Evolutionary conservation across 2,113 vertebrate genomes (phyloP).

Genomic region (Sphyrna mokarran): DNA sequence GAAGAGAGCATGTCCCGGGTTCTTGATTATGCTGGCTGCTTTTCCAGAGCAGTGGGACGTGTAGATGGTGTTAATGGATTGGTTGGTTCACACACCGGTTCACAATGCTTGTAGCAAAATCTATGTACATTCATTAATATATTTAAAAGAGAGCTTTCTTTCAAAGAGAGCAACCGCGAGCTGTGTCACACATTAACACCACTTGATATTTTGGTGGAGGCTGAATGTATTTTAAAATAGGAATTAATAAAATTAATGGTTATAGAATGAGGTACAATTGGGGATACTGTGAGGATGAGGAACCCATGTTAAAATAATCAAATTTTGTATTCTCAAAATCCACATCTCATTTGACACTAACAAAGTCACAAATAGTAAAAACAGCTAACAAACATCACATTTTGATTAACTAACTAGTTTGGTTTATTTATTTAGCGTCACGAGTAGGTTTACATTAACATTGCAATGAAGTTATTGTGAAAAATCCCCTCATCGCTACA

Average conservation of each 20-base stretch:
- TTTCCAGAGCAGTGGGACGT: too few relatives aligned
- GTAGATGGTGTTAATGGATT: too few relatives aligned
- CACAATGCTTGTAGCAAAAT: too few relatives aligned
- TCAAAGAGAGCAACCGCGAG: background rate
- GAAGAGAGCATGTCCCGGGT: too few relatives aligned
- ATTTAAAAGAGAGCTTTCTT: background rate
- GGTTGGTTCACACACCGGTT: too few relatives aligned
- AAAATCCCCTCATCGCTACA: too few relatives aligned
- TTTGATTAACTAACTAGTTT: background rate
- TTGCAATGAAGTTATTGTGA: too few relatives aligned
- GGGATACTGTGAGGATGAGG: too few relatives aligned
- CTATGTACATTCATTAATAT: background rate
- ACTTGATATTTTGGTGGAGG: background rate
- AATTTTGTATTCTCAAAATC: background rate
- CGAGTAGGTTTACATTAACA: background rate
- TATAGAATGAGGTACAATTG: background rate
- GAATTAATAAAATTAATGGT: background rate
- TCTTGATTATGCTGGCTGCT: too few relatives aligned
- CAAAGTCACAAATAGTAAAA: background rate
- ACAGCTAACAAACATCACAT: background rate
- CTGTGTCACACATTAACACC: background rate
- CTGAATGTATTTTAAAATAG: too few relatives aligned
- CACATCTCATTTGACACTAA: background rate
- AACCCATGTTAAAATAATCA: background rate
- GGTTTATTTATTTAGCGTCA: too few relatives aligned